Conservation (phyloP, 2,888 invertebrate species). For the Pimpla rufipes region DNA sequence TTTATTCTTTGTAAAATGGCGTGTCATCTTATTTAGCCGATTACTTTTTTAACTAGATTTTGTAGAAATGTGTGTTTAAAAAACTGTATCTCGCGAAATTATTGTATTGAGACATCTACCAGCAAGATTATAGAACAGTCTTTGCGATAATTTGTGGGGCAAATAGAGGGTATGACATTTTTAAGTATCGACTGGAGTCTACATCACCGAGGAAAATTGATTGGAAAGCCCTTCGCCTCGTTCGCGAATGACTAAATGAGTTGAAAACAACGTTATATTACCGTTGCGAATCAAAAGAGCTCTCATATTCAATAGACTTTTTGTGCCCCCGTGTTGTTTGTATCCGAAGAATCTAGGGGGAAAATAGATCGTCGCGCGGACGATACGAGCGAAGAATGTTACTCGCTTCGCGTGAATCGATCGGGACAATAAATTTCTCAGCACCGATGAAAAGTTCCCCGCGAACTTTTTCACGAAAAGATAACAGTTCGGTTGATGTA, state of each 20-base stretch:
- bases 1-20: neutral
- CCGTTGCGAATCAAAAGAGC: constrained; percentile 18
- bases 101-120: neutral
- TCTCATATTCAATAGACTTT: constrained; percentile 22
- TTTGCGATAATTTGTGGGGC: neutral
- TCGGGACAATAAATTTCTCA: constrained; percentile 25
- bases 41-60: neutral
- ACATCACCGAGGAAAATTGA: neutral
- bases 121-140: neutral
- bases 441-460: constrained; percentile 13
- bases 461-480: constrained; percentile 8
- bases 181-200: neutral
- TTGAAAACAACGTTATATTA: constrained; percentile 9
- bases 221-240: neutral
- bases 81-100: no score
- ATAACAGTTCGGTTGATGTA: constrained; percentile 34
- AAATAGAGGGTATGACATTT: neutral
- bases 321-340: neutral
- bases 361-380: constrained; percentile 8
- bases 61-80: neutral
- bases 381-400: constrained; percentile 4
- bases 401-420: constrained; percentile 18
- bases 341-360: constrained; percentile 20
- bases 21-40: neutral
- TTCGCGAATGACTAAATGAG: neutral